Evolutionary conservation across 2,888 invertebrate genomes (phyloP).

Genomic region (Strigamia transsilvanica): DNA sequence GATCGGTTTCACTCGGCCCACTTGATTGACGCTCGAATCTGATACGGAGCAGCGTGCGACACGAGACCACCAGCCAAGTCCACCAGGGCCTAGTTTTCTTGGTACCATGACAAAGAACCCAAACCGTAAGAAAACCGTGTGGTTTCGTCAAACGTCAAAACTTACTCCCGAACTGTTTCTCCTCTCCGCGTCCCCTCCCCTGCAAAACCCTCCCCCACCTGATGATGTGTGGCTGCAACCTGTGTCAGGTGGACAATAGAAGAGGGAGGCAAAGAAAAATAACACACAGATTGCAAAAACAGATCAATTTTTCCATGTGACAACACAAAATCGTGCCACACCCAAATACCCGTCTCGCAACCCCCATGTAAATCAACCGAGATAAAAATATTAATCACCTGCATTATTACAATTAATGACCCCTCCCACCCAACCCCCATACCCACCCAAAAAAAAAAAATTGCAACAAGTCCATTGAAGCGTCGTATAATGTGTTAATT

Average conservation of each 20-base stretch:
- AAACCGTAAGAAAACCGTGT: not conserved
- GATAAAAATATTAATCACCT: conserved; percentile 27
- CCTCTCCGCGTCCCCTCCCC: not conserved
- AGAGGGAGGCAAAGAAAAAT: not conserved
- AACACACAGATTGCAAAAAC: conserved; percentile 17
- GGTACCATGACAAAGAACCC: not conserved
- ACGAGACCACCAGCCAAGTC: conserved; percentile 43
- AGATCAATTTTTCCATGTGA: conserved; percentile 41
- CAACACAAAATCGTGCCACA: not conserved
- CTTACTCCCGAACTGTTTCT: not conserved
- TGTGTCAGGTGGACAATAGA: conserved; percentile 43
- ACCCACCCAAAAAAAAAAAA: not conserved
- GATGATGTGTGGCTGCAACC: conserved; percentile 34
- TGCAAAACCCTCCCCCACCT: not conserved
- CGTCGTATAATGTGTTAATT: conserved; percentile 22
- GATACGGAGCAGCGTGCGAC: conserved; percentile 47
- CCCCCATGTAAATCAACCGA: conserved; percentile 2
- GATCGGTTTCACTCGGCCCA: conserved; percentile 27
- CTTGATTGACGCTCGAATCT: conserved; percentile 45
- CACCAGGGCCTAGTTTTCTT: not conserved
- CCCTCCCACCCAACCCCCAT: too few species aligned
- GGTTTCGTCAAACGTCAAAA: conserved; percentile 24
- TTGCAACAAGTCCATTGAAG: not conserved
- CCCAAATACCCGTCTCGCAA: conserved; percentile 16
- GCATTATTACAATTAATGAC: too few species aligned